Evolutionary conservation across 1,140 invertebrate species (phyloP).

Genomic region (Pteromalus puparum): DNA sequence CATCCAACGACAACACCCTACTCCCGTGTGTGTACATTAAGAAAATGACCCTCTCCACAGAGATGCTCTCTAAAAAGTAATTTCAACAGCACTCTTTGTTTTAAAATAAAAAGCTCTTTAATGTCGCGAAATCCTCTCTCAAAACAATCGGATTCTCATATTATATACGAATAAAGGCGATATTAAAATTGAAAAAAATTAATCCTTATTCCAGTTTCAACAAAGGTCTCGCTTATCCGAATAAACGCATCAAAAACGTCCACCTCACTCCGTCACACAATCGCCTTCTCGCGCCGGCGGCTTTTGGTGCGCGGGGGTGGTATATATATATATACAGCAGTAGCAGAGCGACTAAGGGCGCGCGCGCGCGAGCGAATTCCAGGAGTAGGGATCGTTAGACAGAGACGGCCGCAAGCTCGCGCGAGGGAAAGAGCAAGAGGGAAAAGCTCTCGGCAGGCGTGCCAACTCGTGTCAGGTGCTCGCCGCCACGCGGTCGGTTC

Average conservation of each 20-base stretch:
- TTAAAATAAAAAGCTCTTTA: no score
- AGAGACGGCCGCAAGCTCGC: neutral
- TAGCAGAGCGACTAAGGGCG: neutral
- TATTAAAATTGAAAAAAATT: neutral
- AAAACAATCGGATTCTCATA: no score
- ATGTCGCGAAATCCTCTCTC: no score
- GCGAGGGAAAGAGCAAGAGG: neutral
- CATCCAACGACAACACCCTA: no score
- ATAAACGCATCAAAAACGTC: neutral
- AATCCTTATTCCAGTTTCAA: neutral
- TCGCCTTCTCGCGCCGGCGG: neutral
- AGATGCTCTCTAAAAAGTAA: no score
- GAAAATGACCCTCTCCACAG: no score
- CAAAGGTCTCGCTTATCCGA: neutral
- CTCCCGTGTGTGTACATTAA: no score
- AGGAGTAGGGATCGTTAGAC: neutral
- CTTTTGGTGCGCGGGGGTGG: neutral
- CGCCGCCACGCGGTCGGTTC: conserved; percentile 63
- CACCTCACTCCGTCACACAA: neutral
- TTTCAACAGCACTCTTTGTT: no score
- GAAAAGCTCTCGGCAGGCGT: conserved; percentile 60
- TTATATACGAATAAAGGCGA: no score
- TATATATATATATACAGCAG: neutral
- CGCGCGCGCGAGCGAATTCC: neutral
- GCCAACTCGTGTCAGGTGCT: conserved; percentile 68